Base-by-base conservation (phyloP, 2,113 vertebrate genomes). In the Potamarius usumacintae region DNA sequence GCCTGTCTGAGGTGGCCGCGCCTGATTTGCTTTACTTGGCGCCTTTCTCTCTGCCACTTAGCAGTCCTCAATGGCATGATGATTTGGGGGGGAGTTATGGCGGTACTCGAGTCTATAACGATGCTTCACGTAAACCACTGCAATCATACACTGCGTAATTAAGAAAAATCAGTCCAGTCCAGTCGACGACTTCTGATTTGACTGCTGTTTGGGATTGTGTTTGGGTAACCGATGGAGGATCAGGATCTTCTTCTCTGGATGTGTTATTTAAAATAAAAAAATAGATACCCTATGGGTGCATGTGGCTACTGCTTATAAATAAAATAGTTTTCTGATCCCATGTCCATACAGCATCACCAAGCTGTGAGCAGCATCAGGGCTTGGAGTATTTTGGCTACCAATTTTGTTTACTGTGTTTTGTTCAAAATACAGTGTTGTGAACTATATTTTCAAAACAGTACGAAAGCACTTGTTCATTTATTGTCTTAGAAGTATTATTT, bases 1-100 rank as follows among this genome's bases (percentile, higher is more conserved):
- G 81, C 88, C 86, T 83, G 89, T 89, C 90, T 15, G 71, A 15
- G 79, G 89, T 92, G 90, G 92, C 93, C 92, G 91, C 58, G 74
- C 65, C 86, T 88, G 86, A 91, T 91, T 88, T 82, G 50, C 79
- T 65, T 83, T 86, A 30, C 62, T 67, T 86, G 62, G 76, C 83
- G 81, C 50, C 80, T 72, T 60, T 76, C 30, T 58, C 62, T 85
- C 17, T 22, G 69, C 77, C 86, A 84, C 18, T 69, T 48, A 86
- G 52, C 14, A 15, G 65, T 50, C 88, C 91, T 92, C 86, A 20
- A 88, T 71, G 86, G 92, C 88, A 82, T 57, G 89, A 84, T 90
- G 89, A 91, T 88, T 65, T 85, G n/a, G 2, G 91, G 7, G 52
- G 2, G 72, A 92, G 88, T 63, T 48, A 77, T 57, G 63, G 60